A percentile compares a stretch with the other conserved stretches of the same genome.
phyloP scores from a whole-genome alignment of 2,113 vertebrate genomes.

The Chaetodon trifascialis region DNA sequence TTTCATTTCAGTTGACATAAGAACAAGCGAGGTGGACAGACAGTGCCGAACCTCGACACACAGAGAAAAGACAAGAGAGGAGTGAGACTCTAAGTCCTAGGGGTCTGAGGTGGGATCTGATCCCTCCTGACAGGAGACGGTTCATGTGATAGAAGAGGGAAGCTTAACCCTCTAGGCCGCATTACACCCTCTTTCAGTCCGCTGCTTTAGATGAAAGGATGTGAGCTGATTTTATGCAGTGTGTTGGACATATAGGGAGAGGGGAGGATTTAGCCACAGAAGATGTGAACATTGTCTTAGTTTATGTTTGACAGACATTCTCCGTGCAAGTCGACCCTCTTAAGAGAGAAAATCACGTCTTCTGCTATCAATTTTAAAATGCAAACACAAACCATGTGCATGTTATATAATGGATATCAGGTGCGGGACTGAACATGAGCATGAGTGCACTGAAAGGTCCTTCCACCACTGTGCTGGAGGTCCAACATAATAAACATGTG shows the following conservation, averaged over 20 bases:
- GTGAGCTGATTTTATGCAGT: constrained; percentile 52
- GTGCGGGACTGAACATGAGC: not conserved
- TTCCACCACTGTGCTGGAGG: too few relatives aligned
- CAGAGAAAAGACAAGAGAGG: constrained; percentile 17
- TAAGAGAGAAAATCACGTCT: not conserved
- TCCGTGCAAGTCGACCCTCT: not conserved
- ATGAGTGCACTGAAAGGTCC: not conserved
- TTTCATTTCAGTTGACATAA: not conserved
- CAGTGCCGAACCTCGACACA: constrained; percentile 1
- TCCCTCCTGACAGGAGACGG: constrained; percentile 72
- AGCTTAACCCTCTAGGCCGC: constrained; percentile 71
- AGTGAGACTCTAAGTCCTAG: constrained; percentile 21
- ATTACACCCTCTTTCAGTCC: constrained; percentile 72
- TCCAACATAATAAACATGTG: not conserved
- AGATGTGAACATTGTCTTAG: constrained; percentile 42
- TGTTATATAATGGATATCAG: not conserved
- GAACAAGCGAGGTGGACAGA: constrained; percentile 4
- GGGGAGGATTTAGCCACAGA: constrained; percentile 44
- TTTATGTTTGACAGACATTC: constrained; percentile 28
- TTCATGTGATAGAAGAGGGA: constrained; percentile 74
- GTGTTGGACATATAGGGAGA: constrained; percentile 28
- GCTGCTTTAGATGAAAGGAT: constrained; percentile 75
- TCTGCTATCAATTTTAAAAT: constrained; percentile 1
- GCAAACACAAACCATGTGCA: not conserved
- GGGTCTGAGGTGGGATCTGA: constrained; percentile 68